Evolutionary conservation across 2,888 invertebrate species (phyloP).

Genomic region (Eugnorisma glareosa): DNA sequence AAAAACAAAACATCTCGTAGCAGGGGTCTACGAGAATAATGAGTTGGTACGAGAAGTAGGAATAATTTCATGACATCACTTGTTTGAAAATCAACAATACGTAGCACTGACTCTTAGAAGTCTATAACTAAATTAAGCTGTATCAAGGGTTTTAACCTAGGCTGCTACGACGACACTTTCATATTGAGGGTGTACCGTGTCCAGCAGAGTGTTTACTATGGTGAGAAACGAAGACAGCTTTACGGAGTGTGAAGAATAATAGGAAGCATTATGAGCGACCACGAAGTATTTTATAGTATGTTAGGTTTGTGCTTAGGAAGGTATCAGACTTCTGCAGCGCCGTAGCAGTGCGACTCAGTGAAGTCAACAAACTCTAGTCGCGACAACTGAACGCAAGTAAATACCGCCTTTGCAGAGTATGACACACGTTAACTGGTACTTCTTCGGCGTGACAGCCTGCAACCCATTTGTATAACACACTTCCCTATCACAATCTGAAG

Average conservation of each 20-base stretch:
- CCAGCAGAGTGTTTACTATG: not conserved
- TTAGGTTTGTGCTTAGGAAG: not conserved
- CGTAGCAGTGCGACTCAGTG: not conserved
- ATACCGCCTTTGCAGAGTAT: not conserved
- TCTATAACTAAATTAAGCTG: not conserved
- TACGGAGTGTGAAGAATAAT: not conserved
- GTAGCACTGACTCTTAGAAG: not conserved
- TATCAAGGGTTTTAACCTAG: not conserved
- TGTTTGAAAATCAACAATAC: not conserved
- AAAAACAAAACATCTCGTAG: not conserved
- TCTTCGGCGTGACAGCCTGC: not conserved
- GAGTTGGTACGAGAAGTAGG: not conserved
- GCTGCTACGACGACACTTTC: not conserved
- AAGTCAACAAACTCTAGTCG: not conserved
- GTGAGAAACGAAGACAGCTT: not conserved
- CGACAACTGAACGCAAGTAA: not conserved
- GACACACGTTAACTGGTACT: not conserved
- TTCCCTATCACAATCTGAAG: not conserved
- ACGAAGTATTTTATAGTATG: not conserved
- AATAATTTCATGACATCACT: not conserved
- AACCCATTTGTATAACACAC: not conserved
- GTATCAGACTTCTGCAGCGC: not conserved
- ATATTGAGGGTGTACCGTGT: not conserved
- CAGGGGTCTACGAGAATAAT: constrained; percentile 6
- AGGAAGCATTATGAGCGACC: not conserved